Evolutionary conservation across 2,797 vertebrate species (phyloP), one percentile per base, ranked within the genome.

Genomic region (Cynopterus sphinx): DNA sequence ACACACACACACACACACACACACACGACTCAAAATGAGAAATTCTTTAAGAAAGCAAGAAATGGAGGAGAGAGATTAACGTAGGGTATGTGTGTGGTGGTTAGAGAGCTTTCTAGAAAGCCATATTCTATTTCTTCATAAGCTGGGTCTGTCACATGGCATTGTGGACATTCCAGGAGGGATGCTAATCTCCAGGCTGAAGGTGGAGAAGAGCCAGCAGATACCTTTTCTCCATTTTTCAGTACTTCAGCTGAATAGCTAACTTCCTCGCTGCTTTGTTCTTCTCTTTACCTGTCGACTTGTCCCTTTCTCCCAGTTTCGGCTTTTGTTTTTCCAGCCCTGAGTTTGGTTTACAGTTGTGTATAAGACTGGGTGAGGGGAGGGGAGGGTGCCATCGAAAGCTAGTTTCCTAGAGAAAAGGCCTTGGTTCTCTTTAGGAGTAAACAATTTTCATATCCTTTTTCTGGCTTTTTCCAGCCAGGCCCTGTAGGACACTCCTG

Each of bases 21-120:
- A 49, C 4, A 24, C 6, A 36, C 5, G 16, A 15, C 49, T 92
- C 59, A 49, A 36, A 68, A 61, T 22, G n/a, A 84, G 65, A 93
- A 74, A 83, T 82, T 77, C 43, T 92, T 59, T 63, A 73, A 63
- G 85, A 93, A 93, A 75, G 71, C 36, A 81, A 51, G 61, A 81
- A 81, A 63, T 31, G 41, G 41, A 85, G 65, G 17, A 70, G 46
- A 82, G 70, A 26, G 21, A 67, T 24, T 49, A 68, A 53, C 41
- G 36, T 21, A 31, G 55, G 19, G 36, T 61, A 28, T 13, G 36
- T n/a, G 61, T 6, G 13, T 21, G 22, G 41, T 65, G 31, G 12
- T 12, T 17, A 82, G 78, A 43, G 15, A 65, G 53, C 53, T 87
- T 92, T 78, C 49, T 17, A 31, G 77, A 92, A 88, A 77, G 53